Base-by-base conservation (phyloP, 2,888 invertebrate genomes). In the Ferdinandea cuprea region DNA sequence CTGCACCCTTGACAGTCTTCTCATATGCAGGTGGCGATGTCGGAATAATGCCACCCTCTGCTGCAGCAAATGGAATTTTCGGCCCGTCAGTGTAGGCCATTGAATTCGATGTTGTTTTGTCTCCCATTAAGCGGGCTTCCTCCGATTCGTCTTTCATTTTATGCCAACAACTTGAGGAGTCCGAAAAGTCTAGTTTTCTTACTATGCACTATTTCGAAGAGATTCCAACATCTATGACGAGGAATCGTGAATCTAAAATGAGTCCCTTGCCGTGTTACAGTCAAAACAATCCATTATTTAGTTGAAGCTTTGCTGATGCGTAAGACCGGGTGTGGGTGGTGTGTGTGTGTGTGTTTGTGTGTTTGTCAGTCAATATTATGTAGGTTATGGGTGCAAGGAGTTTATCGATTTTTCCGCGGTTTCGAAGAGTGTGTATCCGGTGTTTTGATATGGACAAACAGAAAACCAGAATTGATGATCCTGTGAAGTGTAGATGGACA, bases 61-160 rank as follows among this genome's bases (percentile, higher is more conserved):
- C 15, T 4, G 30, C 13, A 5, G 52, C 25, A 44, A 56, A 25
- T 25, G 56, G 46, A 3, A 17, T 19, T 13, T 19, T 58, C 1
- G 80, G 80, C 5, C 80, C 80, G 35, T 80, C 74, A 3, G 80
- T 80, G 25, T 80, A 80, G 6, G 46, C 11, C 80, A 80, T 80
- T n/a, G 42, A 17, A 19, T 61, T 80, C n/a, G 69, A 30, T 44
- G 42, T 50, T 3, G 48, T 44, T 42, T 19, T 61, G 28, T 80
- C 68, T n/a, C 66, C 74, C 30, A 80, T 80, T 52, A 86, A 73
- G 37, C 80, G 77, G 90, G 93, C 93, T 88, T 93, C 93, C 91
- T 93, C 93, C 35, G 87, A 87, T 59, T 87, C 87, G 13, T 87
- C 87, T 56, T 85, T 85, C 87, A 87, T 87, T 63, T 63, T 80